Evolutionary conservation across 2,113 vertebrate species (phyloP), one percentile per base, ranked within the genome.

Genomic region (Carassius auratus): DNA sequence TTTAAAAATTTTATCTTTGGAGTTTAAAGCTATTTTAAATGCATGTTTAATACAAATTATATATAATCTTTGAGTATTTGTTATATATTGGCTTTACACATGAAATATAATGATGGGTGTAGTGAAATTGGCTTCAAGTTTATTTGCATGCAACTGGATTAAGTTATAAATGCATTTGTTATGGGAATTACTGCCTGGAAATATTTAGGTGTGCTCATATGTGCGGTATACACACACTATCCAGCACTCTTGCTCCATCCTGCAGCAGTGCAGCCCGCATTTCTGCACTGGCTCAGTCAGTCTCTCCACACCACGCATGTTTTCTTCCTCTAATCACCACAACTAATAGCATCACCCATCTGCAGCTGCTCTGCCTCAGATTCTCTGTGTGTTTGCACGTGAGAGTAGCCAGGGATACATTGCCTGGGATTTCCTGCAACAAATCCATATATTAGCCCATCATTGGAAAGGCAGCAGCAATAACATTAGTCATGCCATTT

Each of bases 401-500:
- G 61, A 81, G 71, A 85, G 83, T 76, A 86, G 84, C 74, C 17
- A 45, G 76, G 81, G 87, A 84, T 86, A 84, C 69, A 66, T 76
- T 86, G 85, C 81, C 85, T 77, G 87, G 87, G 87, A 86, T 85
- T 88, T 86, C 84, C 87, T 87, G 86, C 85, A 84, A 86, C 76
- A 86, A 85, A 89, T 87, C 86, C 86, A 89, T 89, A 89, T 86
- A 89, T 87, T 87, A 89, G 80, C 23, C 52, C 68, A 45, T 86
- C 84, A 81, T 89, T 81, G 26, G 86, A 83, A 68, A 88, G 86
- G 82, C 76, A 82, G 84, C 81, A 76, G 59, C 57, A 38, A 42
- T 57, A 57, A 26, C 79, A 86, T 86, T 86, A 88, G 86, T 86
- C 84, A 89, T 87, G 88, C 73, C 78, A 78, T 89, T 86, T 86